Base-by-base conservation (phyloP, 2,113 vertebrate species). In the Rhombomys opimus region DNA sequence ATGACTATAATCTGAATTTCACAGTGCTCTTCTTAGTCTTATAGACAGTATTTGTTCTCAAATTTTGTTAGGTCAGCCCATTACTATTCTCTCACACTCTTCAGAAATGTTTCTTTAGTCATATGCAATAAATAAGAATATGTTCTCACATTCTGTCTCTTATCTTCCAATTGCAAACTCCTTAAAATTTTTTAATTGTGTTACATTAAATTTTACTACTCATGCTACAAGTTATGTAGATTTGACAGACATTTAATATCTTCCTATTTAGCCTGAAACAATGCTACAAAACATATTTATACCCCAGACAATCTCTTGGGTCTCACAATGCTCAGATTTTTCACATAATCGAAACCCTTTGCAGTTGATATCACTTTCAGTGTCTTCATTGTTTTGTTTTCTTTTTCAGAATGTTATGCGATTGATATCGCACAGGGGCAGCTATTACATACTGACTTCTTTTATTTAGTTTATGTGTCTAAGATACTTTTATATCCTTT, bases 141-240 rank as follows among this genome's bases (percentile, higher is more conserved):
- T 84, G 59, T 63, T 85, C 81, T 63, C 59, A 46, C 25, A 85
- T 46, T 30, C 7, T 30, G 59, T 7, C 10, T 87, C 72, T 9
- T 38, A 81, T 25, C 17, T 7, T 78, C 0, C 67, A 22, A 72
- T 23, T 75, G 8, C 5, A 65, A 82, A 35, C 10, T 2, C 12
- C 38, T 17, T 41, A 87, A 52, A 52, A 81, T 52, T n/a, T 67
- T 81, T 32, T 20, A 57, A 75, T 57, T 73, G 1, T 65, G 41
- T 90, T 72, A 52, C 17, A 80, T 72, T 87, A 54, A 84, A 84
- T 25, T 91, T 94, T 76, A 38, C 13, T 91, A 17, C 46, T 87
- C 35, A 12, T 57, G 8, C 23, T 81, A 2, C n/a, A 90, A 85
- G 13, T 72, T 90, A 12, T 65, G 5, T 75, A 27, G 2, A 67